Evolutionary conservation across 1,140 invertebrate genomes (phyloP).

Genomic region (Drosophila bocki): DNA sequence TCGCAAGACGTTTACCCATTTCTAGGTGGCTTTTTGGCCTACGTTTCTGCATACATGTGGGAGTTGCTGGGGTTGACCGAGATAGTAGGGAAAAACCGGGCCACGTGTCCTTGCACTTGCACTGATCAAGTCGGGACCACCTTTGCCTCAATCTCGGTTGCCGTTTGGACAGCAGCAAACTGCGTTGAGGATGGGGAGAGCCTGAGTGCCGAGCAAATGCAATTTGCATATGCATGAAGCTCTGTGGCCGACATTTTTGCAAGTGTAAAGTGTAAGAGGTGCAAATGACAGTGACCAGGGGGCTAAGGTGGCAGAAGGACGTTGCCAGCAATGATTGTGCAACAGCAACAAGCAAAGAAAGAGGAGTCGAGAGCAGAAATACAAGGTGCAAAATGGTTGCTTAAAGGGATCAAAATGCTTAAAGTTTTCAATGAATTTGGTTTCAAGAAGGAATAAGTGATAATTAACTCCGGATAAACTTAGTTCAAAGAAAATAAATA

Average conservation of each 20-base stretch:
- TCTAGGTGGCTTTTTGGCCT: constrained; percentile 1
- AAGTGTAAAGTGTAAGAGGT: constrained; percentile 81
- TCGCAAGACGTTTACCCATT: constrained; percentile 5
- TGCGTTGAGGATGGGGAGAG: constrained; percentile 4
- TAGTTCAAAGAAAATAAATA: background rate
- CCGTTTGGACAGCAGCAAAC: constrained; percentile 24
- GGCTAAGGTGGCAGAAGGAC: background rate
- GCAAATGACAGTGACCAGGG: constrained; percentile 76
- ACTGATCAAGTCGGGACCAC: constrained; percentile 41
- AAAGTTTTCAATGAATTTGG: constrained; percentile 24
- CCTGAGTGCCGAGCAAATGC: constrained; percentile 59
- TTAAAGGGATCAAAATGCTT: constrained; percentile 36
- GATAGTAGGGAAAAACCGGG: background rate
- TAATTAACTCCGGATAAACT: background rate
- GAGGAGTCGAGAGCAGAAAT: background rate
- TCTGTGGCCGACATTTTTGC: constrained; percentile 81
- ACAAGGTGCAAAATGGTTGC: constrained; percentile 31
- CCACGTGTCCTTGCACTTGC: constrained; percentile 30
- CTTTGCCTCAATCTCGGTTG: constrained; percentile 54
- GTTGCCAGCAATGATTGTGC: constrained; percentile 57
- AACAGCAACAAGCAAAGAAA: constrained; percentile 30
- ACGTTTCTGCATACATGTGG: background rate
- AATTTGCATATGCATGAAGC: constrained; percentile 83
- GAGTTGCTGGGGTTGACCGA: background rate
- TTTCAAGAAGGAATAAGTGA: background rate